A percentile compares a stretch with the other conserved stretches of the same genome.
Conservation (phyloP, 2,113 vertebrate genomes). For the Gila orcuttii region DNA sequence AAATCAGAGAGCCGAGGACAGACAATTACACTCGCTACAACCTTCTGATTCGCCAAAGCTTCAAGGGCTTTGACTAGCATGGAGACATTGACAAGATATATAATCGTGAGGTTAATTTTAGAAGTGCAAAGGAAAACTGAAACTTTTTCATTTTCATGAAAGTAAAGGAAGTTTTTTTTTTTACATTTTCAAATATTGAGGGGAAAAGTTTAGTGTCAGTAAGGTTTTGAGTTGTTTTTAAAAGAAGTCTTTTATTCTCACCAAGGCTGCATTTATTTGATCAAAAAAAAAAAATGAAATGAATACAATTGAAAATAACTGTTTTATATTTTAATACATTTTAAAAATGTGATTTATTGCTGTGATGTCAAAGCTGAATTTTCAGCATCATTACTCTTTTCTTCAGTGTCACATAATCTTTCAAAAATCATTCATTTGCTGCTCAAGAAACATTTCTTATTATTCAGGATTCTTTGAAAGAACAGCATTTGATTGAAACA, state of each 20-base stretch:
- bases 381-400: neutral
- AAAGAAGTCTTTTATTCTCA: neutral
- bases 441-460: neutral
- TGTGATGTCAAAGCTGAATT: neutral
- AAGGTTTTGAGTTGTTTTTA: neutral
- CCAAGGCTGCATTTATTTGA: neutral
- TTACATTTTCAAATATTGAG: neutral
- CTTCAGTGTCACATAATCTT: neutral
- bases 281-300: neutral
- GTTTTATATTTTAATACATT: neutral
- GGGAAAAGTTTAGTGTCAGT: neutral
- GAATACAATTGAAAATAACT: neutral
- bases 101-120: neutral
- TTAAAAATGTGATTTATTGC: neutral
- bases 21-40: slow-evolving; percentile 20
- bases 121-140: neutral
- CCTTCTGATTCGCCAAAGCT: slow-evolving; percentile 17
- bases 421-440: neutral
- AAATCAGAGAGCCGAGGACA: slow-evolving; percentile 41
- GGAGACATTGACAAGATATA: neutral
- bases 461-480: neutral
- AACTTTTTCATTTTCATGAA: neutral
- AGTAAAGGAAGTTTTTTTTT: too few relatives aligned
- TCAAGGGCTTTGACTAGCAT: slow-evolving; percentile 5
- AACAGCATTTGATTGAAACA: too few relatives aligned